Evolutionary conservation across 2,113 vertebrate species (phyloP).

Genomic region (Lamprotornis superbus): DNA sequence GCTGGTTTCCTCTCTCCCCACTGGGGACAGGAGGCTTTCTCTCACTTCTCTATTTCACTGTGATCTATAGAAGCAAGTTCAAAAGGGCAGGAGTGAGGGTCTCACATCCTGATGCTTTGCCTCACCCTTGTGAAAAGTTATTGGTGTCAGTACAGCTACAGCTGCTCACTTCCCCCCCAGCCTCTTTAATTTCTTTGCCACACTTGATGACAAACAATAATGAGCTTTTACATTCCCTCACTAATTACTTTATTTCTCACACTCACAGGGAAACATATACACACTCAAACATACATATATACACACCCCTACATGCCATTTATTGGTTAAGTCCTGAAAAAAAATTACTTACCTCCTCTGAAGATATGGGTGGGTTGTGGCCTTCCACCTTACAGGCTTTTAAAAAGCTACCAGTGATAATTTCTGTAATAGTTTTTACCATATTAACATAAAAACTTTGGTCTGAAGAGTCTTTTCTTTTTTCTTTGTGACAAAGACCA

Average conservation of each 20-base stretch:
- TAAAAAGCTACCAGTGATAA: not conserved
- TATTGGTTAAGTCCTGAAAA: not conserved
- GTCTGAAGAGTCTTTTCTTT: not conserved
- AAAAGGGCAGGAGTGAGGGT: conserved; percentile 40
- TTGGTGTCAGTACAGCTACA: conserved; percentile 30
- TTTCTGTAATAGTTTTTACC: not conserved
- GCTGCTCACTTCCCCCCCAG: not conserved
- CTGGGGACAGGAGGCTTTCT: not conserved
- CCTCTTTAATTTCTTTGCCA: conserved; percentile 49
- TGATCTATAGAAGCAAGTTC: conserved; percentile 63
- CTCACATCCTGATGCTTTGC: conserved; percentile 42
- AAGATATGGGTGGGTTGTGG: not conserved
- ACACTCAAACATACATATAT: not conserved
- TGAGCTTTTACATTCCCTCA: conserved; percentile 1
- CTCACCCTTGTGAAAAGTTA: conserved; percentile 61
- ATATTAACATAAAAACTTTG: not conserved
- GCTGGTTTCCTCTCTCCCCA: not conserved
- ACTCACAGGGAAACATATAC: not conserved
- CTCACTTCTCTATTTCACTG: conserved; percentile 24
- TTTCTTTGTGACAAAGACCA: not conserved
- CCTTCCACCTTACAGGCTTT: not conserved
- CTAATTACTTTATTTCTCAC: not conserved
- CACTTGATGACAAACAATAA: conserved; percentile 25
- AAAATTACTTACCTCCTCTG: not conserved
- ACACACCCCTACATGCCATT: not conserved